These are phyloP conservation scores for Mylabris phalerata DNA, from an alignment of 1,140 invertebrate species.

Conservation along the genomic window DNA sequence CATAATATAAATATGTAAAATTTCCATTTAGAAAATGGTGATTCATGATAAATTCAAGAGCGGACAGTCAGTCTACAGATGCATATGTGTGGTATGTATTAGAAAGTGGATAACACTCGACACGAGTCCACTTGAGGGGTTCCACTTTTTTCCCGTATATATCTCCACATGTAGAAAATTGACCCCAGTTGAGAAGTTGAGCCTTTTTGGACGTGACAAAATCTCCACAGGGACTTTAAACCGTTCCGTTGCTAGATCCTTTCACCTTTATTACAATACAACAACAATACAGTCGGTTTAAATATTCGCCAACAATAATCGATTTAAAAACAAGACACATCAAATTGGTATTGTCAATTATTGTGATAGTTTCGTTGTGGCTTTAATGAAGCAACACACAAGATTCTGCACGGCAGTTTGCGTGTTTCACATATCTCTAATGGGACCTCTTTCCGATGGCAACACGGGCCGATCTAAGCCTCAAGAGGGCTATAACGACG, in stretches of 20 bases:
- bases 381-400: constrained; percentile 7
- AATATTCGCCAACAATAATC: constrained; percentile 1
- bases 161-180: constrained; percentile 17
- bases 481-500: constrained; percentile 36
- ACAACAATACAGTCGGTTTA: background rate
- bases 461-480: constrained; percentile 12
- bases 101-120: constrained; percentile 4
- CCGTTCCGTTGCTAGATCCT: background rate
- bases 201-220: constrained; percentile 41
- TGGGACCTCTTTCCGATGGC: no score
- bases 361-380: background rate
- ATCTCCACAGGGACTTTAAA: constrained; percentile 41
- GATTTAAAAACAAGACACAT: background rate
- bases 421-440: constrained; percentile 8
- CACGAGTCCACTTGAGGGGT: background rate
- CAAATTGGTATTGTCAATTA: no score
- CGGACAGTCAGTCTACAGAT: constrained; percentile 34
- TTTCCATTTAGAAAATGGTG: constrained; percentile 41
- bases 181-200: constrained; percentile 33
- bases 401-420: constrained; percentile 27
- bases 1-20: constrained; percentile 41
- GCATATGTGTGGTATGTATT: constrained; percentile 24
- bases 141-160: background rate
- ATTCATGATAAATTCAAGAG: constrained; percentile 39
- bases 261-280: no score